Base-by-base conservation (phyloP, 2,888 invertebrate species). In the Idaea dimidiata region DNA sequence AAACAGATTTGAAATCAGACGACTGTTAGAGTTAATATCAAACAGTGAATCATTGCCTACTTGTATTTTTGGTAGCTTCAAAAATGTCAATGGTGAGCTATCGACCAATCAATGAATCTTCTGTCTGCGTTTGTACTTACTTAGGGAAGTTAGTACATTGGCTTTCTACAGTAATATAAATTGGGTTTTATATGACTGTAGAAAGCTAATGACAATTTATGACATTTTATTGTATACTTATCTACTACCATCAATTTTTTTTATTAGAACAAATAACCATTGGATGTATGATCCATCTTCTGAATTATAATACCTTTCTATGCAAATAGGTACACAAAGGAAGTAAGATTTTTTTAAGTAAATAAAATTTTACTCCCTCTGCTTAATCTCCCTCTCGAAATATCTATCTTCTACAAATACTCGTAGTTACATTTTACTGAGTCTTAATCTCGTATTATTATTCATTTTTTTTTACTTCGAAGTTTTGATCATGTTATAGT, bases 171-270 rank as follows among this genome's bases (percentile, higher is more conserved):
- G n/a, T n/a, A n/a, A n/a, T n/a, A n/a, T n/a, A n/a, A n/a, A n/a
- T n/a, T n/a, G n/a, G n/a, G n/a, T n/a, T 88, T 88, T 84, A 80
- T 77, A 72, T 70, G 71, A 74, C 77, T 74, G 76, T 74, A 43
- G 43, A 43, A 67, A 75, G 80, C 83, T 88, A 89, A 90, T 89
- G 84, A 89, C 87, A 86, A 83, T 82, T 82, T 80, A 18, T 17
- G 56, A 10, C 84, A 84, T 86, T 90, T 90, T 87, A 91, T 86
- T 82, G 86, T 79, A 77, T 81, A 81, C 82, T 86, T 82, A 81
- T 84, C 78, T 78, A 76, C 74, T 71, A 75, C 78, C 80, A 77
- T 71, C 24, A 66, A 69, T 66, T 8, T 14, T 8, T 43, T 43
- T 43, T 3, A 43, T 43, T 43, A 73, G 72, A 71, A 66, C 72